phyloP scores from a whole-genome alignment of 2,888 invertebrate genomes.

The Camptogramma bilineatum region DNA sequence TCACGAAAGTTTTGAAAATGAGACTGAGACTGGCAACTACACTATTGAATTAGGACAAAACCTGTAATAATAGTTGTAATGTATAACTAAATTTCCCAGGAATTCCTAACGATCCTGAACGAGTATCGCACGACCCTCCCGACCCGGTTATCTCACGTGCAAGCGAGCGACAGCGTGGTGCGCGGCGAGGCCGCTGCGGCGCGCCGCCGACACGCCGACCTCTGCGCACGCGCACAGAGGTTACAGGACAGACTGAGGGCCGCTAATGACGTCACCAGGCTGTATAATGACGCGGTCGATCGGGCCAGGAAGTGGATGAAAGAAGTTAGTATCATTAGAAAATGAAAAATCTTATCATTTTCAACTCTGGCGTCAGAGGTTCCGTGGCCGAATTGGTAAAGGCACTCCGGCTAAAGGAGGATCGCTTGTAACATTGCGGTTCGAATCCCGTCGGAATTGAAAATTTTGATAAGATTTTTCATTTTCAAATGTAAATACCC shows the following conservation, averaged over 20 bases:
- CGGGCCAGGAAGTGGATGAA: conserved; percentile 92
- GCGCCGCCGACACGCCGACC: conserved; percentile 92
- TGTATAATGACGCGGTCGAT: conserved; percentile 93
- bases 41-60: no score
- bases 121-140: conserved; percentile 95
- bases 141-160: conserved; percentile 92
- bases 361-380: no score
- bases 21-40: no score
- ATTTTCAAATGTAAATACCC: no score
- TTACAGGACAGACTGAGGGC: conserved; percentile 93
- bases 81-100: no score
- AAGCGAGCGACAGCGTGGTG: conserved; percentile 90
- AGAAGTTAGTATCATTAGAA: conserved; percentile 86
- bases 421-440: no score
- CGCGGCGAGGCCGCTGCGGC: conserved; percentile 92
- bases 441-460: no score
- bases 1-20: no score
- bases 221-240: conserved; percentile 92
- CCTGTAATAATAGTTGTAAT: no score
- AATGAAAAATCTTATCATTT: not conserved
- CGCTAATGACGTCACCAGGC: conserved; percentile 84
- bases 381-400: no score
- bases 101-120: conserved; percentile 93
- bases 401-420: no score
- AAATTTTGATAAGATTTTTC: no score